These are phyloP conservation scores for Sebastes fasciatus DNA, from an alignment of 2,113 vertebrate genomes.

Conservation along the genomic window DNA sequence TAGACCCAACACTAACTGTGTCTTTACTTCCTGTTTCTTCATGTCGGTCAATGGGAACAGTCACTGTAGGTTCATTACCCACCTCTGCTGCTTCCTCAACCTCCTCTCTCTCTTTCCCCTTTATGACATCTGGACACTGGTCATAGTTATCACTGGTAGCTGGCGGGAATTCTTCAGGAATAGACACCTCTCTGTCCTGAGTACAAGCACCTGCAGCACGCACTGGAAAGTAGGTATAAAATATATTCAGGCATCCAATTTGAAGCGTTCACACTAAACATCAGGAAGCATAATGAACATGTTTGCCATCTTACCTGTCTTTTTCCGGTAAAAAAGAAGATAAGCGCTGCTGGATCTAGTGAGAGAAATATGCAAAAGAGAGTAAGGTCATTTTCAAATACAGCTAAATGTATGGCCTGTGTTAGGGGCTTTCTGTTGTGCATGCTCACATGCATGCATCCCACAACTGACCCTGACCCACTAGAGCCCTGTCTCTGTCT, in stretches of 20 bases:
- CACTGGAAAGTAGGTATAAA: background rate
- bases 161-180: background rate
- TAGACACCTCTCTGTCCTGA: background rate
- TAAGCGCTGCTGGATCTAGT: conserved; percentile 54
- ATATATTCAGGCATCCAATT: background rate
- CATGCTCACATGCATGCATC: background rate
- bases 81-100: background rate
- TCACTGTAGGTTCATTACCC: background rate
- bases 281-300: background rate
- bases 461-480: too few relatives aligned
- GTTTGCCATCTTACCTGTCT: conserved; percentile 26
- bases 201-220: background rate
- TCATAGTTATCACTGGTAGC: background rate
- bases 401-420: background rate
- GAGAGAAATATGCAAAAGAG: conserved; percentile 1
- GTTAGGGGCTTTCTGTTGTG: background rate
- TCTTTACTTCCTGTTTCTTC: background rate
- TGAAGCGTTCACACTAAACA: background rate
- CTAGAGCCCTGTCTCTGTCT: too few relatives aligned
- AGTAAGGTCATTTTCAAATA: background rate
- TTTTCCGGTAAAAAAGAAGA: conserved; percentile 74
- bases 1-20: accelerated
- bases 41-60: accelerated
- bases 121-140: background rate
- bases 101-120: background rate